These are phyloP conservation scores for Brachionus paranguensis DNA, from an alignment of 1,140 invertebrate genomes.

Conservation along the genomic window DNA sequence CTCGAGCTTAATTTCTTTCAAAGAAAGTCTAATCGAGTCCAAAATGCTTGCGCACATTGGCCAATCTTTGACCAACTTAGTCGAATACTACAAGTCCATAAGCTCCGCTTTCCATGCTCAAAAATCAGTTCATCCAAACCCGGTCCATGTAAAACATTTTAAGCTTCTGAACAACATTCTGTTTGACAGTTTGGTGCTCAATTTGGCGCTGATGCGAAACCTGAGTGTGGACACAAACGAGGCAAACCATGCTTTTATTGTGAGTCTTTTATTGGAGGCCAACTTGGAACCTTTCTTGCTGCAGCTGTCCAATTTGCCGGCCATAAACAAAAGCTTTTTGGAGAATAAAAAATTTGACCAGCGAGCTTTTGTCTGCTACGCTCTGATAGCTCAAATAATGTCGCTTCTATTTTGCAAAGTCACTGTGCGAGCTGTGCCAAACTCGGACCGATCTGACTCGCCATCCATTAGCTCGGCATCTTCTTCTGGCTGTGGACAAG, in stretches of 20 bases:
- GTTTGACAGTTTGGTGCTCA: not conserved
- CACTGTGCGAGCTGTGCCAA: not conserved
- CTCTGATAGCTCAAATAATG: not conserved
- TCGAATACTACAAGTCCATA: not conserved
- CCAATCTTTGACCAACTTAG: not conserved
- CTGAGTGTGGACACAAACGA: not conserved
- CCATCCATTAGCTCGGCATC: not conserved
- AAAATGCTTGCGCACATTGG: not conserved
- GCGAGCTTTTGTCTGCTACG: not conserved
- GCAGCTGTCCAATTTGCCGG: not conserved
- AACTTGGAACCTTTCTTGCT: not conserved
- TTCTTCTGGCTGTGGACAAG: not conserved
- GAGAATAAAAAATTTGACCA: conserved; percentile 22
- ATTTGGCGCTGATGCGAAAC: not conserved
- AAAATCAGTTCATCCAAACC: not conserved
- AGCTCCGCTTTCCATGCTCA: not conserved
- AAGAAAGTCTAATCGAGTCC: conserved; percentile 4
- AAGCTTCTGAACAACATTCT: conserved; percentile 4
- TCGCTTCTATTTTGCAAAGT: not conserved
- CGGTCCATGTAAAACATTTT: not conserved
- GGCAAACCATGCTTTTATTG: not conserved
- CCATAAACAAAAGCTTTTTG: not conserved
- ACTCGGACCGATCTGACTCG: not conserved
- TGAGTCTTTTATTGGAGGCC: not conserved
- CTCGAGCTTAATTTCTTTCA: not conserved